Evolutionary conservation across 2,797 vertebrate species (phyloP).

Genomic region (Carcharodon carcharias): DNA sequence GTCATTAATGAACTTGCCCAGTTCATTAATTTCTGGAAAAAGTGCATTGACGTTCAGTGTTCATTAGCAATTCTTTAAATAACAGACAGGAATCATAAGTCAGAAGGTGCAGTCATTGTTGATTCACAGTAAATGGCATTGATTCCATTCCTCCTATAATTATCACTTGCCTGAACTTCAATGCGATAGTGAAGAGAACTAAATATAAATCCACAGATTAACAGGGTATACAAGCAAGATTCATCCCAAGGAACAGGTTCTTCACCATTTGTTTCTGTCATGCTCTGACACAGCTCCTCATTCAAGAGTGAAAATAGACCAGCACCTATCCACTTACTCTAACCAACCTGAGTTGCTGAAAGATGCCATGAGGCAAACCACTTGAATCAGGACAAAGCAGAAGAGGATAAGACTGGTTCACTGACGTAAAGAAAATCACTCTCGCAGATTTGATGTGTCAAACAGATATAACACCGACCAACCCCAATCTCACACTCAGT

Average conservation of each 20-base stretch:
- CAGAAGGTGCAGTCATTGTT: not conserved
- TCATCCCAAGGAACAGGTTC: not conserved
- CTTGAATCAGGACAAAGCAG: not conserved
- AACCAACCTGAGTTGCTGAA: not conserved
- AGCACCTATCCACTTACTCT: not conserved
- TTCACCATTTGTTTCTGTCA: not conserved
- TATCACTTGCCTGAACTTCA: not conserved
- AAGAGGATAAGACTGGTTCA: not conserved
- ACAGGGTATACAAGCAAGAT: not conserved
- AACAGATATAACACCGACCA: not conserved
- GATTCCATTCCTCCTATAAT: not conserved
- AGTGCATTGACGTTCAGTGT: not conserved
- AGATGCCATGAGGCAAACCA: not conserved
- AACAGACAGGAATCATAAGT: not conserved
- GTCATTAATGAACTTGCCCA: not conserved
- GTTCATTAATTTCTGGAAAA: not conserved
- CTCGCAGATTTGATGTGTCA: not conserved
- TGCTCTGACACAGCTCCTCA: not conserved
- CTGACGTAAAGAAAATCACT: not conserved
- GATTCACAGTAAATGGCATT: not conserved
- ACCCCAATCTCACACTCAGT: not conserved
- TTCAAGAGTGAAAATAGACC: not conserved
- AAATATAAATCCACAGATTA: not conserved
- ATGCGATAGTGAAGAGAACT: not conserved
- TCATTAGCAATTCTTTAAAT: not conserved